These are phyloP conservation scores for Pollenia labialis DNA, from an alignment of 2,888 invertebrate species.

Conservation along the genomic window DNA sequence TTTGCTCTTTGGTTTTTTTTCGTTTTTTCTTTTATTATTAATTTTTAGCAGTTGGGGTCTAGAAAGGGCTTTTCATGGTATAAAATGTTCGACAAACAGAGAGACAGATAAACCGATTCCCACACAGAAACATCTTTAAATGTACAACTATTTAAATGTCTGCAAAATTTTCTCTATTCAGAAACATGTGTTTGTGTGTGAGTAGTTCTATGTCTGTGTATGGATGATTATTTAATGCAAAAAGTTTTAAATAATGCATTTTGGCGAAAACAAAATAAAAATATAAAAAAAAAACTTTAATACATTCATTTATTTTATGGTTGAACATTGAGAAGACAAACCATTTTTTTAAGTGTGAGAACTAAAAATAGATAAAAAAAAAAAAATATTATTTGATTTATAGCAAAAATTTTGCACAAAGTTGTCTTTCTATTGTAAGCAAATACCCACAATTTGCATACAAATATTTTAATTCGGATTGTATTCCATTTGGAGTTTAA, in stretches of 20 bases:
- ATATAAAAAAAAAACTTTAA: slow-evolving; percentile 39
- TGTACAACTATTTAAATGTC: slow-evolving; percentile 46
- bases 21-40: not conserved
- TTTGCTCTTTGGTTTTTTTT: not conserved
- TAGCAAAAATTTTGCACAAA: slow-evolving; percentile 61
- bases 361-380: slow-evolving; percentile 5
- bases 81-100: not conserved
- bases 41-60: not conserved
- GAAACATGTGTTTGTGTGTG: not conserved
- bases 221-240: slow-evolving; percentile 71
- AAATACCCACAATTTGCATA: not conserved
- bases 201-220: slow-evolving; percentile 23
- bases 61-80: not conserved
- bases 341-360: slow-evolving; percentile 17
- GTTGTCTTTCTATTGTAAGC: slow-evolving; percentile 48
- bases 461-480: not conserved
- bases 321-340: slow-evolving; percentile 52
- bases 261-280: slow-evolving; percentile 43
- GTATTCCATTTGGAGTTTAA: slow-evolving; percentile 38
- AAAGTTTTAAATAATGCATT: slow-evolving; percentile 73
- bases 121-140: slow-evolving; percentile 21
- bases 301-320: slow-evolving; percentile 66
- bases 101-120: not conserved
- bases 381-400: slow-evolving; percentile 64
- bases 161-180: slow-evolving; percentile 3